A percentile compares a stretch with the other conserved stretches of the same genome.
phyloP scores from a whole-genome alignment of 2,888 invertebrate species.

The Xestia ashworthii region DNA sequence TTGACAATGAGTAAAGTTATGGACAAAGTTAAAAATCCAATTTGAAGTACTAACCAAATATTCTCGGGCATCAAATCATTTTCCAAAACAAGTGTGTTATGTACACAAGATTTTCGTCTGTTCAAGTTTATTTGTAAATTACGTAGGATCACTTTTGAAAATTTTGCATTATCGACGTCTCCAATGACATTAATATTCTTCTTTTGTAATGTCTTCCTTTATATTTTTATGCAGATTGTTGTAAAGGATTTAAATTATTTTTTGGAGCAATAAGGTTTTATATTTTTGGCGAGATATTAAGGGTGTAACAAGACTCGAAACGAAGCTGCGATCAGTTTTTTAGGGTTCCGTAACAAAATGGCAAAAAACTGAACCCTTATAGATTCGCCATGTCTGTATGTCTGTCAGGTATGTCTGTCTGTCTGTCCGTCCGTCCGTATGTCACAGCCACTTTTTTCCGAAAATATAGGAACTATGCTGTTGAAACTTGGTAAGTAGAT shows the following conservation, averaged over 20 bases:
- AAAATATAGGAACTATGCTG: too few relatives aligned
- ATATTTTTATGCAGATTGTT: background rate
- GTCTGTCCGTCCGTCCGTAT: too few relatives aligned
- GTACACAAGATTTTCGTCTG: constrained; percentile 53
- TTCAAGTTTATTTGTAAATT: constrained; percentile 45
- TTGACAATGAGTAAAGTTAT: too few relatives aligned
- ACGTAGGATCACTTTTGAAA: constrained; percentile 58
- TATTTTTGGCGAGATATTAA: background rate
- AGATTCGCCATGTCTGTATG: too few relatives aligned
- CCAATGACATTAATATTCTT: constrained; percentile 49
- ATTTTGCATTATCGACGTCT: constrained; percentile 65
- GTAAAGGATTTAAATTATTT: background rate
- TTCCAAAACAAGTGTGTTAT: constrained; percentile 25
- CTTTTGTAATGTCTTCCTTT: constrained; percentile 22
- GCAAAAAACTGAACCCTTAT: too few relatives aligned
- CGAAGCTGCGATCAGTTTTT: too few relatives aligned
- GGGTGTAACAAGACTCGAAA: too few relatives aligned
- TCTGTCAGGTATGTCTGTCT: too few relatives aligned
- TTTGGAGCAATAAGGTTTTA: constrained; percentile 24
- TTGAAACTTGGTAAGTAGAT: too few relatives aligned
- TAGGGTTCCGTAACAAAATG: too few relatives aligned
- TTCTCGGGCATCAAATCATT: constrained; percentile 47
- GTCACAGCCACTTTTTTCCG: too few relatives aligned
- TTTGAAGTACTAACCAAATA: constrained; percentile 44
- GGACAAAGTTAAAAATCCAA: background rate